Base-by-base conservation (phyloP, 2,113 vertebrate genomes). In the Rhabdomys dilectus region DNA sequence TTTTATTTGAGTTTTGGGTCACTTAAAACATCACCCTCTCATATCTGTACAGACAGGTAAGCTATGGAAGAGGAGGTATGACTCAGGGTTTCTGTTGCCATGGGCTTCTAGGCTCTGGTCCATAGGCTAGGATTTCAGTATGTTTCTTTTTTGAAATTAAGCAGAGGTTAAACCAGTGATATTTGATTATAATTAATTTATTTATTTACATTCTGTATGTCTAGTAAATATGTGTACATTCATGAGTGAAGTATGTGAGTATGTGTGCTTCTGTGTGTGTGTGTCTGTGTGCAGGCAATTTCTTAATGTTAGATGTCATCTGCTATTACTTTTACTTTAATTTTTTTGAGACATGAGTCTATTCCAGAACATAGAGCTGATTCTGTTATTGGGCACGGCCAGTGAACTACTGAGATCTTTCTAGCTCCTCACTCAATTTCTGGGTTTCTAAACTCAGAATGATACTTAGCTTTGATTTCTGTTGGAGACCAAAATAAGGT, bases 401-500 rank as follows among this genome's bases (percentile, higher is more conserved):
- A 48, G 31, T 31, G 31, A 45, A 66, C 60, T 36, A 10, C 29
- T 48, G 60, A 4, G 16, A 7, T 48, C 5, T 29, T 17, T 2
- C 42, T 36, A 31, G 2, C 4, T 36, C 16, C 31, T 21, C n/a
- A 7, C 10, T 87, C 16, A 2, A 36, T 87, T 12, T 68, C 6
- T 15, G 16, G 5, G 9, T 3, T 31, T 87, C 17, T 48, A 36
- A 21, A 22, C 15, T 45, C 17, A 48, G 10, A 7, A 10, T 19
- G 62, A 48, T 1, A 51, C 42, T 48, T 86, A 17, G 0, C 17
- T 36, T 48, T 36, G 5, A 22, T 73, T 62, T 9, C 66, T 68
- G 29, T 9, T 68, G 5, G 5, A 31, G 17, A 24, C 34, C 42
- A 48, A 51, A 64, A 11, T 22, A 0, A 48, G 0, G 1, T 36